Percentiles rank a stretch among this genome's conserved stretches.
phyloP scores from a whole-genome alignment of 2,888 invertebrate genomes.

The Barypeithes pellucidus region DNA sequence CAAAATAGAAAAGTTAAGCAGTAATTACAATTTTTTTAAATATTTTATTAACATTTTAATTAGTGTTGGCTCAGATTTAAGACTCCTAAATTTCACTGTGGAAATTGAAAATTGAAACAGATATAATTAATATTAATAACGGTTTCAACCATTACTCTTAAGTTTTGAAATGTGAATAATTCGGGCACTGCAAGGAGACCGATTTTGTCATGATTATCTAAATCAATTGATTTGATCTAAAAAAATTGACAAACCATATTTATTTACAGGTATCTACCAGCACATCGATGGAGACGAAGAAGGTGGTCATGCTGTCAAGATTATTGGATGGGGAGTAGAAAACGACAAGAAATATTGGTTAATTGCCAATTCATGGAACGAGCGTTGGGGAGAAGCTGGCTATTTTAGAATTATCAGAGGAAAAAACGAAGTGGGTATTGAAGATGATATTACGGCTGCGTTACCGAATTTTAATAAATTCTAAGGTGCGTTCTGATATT shows the following conservation, averaged over 20 bases:
- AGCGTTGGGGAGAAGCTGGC: slow-evolving; percentile 92
- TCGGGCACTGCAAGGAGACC: too few species aligned
- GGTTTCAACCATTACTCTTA: too few species aligned
- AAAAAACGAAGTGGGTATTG: slow-evolving; percentile 84
- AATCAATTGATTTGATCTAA: neutral
- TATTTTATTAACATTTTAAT: too few species aligned
- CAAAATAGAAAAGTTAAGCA: too few species aligned
- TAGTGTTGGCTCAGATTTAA: too few species aligned
- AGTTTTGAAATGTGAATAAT: too few species aligned
- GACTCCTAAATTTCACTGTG: too few species aligned
- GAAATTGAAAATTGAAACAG: too few species aligned
- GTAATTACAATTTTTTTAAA: too few species aligned
- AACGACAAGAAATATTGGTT: slow-evolving; percentile 86
- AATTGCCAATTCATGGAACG: slow-evolving; percentile 93
- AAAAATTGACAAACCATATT: neutral
- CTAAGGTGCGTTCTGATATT: neutral
- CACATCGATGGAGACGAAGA: slow-evolving; percentile 81
- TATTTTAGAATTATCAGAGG: slow-evolving; percentile 92
- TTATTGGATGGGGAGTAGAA: slow-evolving; percentile 92
- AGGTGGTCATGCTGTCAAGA: slow-evolving; percentile 90
- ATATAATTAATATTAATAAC: too few species aligned
- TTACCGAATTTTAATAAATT: slow-evolving; percentile 43
- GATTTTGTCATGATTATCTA: too few species aligned
- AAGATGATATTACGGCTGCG: slow-evolving; percentile 80
- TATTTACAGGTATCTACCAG: slow-evolving; percentile 76